Base-by-base conservation (phyloP, 2,797 vertebrate species). In the Microctenopoma stevenorrisi region DNA sequence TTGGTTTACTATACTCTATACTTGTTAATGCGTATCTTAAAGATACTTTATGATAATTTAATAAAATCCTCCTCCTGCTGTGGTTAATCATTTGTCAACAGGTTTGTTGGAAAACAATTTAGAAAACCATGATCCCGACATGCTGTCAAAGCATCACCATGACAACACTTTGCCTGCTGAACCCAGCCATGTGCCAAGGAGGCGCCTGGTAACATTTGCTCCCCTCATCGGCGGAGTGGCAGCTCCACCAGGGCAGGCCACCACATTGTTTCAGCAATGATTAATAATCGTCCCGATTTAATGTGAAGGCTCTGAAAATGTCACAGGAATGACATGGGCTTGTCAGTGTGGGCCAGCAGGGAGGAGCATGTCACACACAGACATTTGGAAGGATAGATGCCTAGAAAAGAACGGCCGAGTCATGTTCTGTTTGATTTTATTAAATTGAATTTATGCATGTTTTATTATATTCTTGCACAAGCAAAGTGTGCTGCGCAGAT, bases 221-320 rank as follows among this genome's bases (percentile, higher is more conserved):
- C 84, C 74, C 52, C 69, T 78, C 76, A 75, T 74, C 49, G 14
- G 66, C 47, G 22, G 53, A n/a, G 55, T 60, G 74, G 80, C 85
- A 85, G 79, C 60, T 55, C 69, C 47, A 61, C 68, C 70, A 81
- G 90, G 85, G 86, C 68, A 68, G 82, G 80, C 85, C 89, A 61
- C 74, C 75, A 62, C 84, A 83, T 89, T 84, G 88, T 92, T 93
- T 85, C 71, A 26, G 55, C 68, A 67, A 82, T 93, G 93, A 94
- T 94, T 93, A 95, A 94, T 94, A 93, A 92, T 84, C 22, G 43
- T 78, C 68, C 79, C 90, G 90, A 94, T 93, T 91, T 93, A 89
- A 92, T 81, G 86, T 88, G 87, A 95, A 87, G 83, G 80, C 84
- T 88, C 64, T 86, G 74, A 79, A 92, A 91, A 93, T 93, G 91